These are phyloP conservation scores for Melangyna quadrimaculata DNA, from an alignment of 2,888 invertebrate species.

Conservation along the genomic window DNA sequence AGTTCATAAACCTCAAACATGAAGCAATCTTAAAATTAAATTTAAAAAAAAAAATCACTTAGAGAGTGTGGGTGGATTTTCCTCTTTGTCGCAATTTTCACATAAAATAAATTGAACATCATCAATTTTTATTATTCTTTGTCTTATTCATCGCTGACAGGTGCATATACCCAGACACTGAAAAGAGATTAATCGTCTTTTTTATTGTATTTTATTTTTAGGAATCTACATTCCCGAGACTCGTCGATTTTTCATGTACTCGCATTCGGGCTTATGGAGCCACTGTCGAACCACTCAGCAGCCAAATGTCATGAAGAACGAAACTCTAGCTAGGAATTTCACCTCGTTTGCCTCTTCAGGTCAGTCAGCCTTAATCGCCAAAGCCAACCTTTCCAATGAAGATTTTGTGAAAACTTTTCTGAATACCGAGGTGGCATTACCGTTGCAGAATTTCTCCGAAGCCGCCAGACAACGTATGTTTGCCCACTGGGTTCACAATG, in stretches of 20 bases:
- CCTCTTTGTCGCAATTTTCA: slow-evolving; percentile 2
- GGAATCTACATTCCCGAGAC: slow-evolving; percentile 83
- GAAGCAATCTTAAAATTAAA: background rate
- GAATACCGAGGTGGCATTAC: slow-evolving; percentile 72
- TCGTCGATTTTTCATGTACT: slow-evolving; percentile 84
- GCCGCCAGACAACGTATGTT: slow-evolving; percentile 78
- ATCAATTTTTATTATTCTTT: background rate
- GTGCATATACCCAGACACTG: background rate
- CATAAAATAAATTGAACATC: slow-evolving; percentile 7
- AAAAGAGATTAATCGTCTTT: background rate
- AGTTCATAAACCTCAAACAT: slow-evolving; percentile 52
- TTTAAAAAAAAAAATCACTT: background rate
- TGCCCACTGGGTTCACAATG: slow-evolving; percentile 79
- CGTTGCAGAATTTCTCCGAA: slow-evolving; percentile 76
- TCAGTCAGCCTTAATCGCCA: slow-evolving; percentile 75
- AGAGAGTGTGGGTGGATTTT: slow-evolving; percentile 1
- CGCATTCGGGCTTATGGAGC: slow-evolving; percentile 87
- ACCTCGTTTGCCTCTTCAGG: slow-evolving; percentile 81
- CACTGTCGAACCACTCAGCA: slow-evolving; percentile 79
- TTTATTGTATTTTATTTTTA: slow-evolving; percentile 74
- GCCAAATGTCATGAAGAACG: slow-evolving; percentile 82
- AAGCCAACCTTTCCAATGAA: slow-evolving; percentile 75
- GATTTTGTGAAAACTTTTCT: slow-evolving; percentile 76
- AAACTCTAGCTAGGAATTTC: slow-evolving; percentile 83
- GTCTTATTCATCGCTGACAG: background rate